These are phyloP conservation scores for Halcyon chelicuti DNA, from an alignment of 2,797 vertebrate genomes.

Conservation along the genomic window DNA sequence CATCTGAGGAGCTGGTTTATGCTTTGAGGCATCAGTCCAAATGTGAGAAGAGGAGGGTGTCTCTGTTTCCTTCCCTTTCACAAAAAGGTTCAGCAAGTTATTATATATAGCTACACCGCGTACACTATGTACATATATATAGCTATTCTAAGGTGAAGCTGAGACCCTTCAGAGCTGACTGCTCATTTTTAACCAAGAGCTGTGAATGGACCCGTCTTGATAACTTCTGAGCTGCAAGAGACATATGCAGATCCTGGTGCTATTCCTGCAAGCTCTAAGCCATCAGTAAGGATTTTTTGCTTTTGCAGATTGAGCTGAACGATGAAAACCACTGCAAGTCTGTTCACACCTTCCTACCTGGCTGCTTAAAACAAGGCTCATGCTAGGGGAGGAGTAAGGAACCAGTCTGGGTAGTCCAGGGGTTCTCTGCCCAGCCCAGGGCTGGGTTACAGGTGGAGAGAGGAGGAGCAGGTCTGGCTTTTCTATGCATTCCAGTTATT, in stretches of 20 bases:
- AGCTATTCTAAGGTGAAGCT: background rate
- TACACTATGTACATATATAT: background rate
- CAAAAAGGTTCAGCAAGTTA: background rate
- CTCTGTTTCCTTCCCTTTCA: background rate
- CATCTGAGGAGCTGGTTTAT: conserved; percentile 5
- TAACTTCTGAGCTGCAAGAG: background rate
- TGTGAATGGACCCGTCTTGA: background rate
- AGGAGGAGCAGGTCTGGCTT: background rate
- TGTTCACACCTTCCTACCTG: background rate
- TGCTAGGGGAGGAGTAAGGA: background rate
- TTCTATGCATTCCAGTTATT: background rate
- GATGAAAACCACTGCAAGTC: background rate
- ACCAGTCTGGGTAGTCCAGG: background rate
- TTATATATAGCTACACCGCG: background rate
- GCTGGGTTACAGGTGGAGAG: background rate
- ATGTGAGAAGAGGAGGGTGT: background rate
- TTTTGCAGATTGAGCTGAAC: background rate
- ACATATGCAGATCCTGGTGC: background rate
- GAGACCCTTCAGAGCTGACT: background rate
- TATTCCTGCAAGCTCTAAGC: background rate
- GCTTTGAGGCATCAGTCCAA: conserved; percentile 4
- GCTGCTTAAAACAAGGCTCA: background rate
- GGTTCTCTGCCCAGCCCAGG: background rate
- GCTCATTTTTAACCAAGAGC: background rate
- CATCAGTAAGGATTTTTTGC: background rate